phyloP scores from a whole-genome alignment of 1,140 invertebrate species.

The Planococcus citri region DNA sequence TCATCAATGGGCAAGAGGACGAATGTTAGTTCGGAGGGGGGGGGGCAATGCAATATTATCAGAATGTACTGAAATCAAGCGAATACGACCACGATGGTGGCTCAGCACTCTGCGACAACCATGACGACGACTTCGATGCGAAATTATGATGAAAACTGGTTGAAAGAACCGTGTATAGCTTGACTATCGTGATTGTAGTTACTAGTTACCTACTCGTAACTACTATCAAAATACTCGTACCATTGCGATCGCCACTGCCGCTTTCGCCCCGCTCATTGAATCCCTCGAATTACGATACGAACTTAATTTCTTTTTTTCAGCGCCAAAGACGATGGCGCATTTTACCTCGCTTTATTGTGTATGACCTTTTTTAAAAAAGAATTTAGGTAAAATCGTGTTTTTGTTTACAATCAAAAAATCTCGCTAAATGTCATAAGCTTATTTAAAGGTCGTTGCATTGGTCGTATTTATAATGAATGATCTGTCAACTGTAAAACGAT shows the following conservation, averaged over 20 bases:
- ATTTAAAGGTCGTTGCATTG: not conserved
- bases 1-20: not conserved
- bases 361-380: not conserved
- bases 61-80: not conserved
- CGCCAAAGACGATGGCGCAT: no score
- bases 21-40: not conserved
- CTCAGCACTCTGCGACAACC: no score
- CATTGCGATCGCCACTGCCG: not conserved
- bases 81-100: no score
- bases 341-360: no score
- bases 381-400: constrained; percentile 7
- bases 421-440: not conserved
- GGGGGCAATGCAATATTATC: not conserved
- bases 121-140: no score
- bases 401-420: not conserved
- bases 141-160: not conserved
- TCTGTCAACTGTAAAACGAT: not conserved
- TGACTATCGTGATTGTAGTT: no score
- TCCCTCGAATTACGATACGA: no score
- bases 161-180: no score
- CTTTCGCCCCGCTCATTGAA: not conserved
- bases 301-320: no score
- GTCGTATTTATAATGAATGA: not conserved
- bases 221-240: no score
- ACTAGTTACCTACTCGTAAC: no score